phyloP scores from a whole-genome alignment of 2,113 vertebrate species.

The Microcebus ravelobensis region DNA sequence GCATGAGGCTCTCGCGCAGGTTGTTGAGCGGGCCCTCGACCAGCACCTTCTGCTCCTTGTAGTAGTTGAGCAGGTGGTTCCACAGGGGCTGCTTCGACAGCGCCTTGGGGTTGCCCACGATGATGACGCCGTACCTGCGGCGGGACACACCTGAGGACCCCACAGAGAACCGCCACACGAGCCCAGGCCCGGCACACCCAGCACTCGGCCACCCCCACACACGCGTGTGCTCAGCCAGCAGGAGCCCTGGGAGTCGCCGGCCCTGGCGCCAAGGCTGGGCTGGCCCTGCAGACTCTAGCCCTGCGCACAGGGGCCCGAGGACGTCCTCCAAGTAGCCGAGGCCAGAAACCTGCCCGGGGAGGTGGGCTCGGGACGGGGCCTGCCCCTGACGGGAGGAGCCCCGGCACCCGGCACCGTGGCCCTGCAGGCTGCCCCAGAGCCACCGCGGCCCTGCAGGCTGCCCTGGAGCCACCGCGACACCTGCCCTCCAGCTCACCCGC shows the following conservation, averaged over 20 bases:
- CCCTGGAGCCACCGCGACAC: neutral
- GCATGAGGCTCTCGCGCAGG: slow-evolving; percentile 98
- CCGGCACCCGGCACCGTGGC: neutral
- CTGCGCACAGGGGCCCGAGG: neutral
- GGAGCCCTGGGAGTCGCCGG: neutral
- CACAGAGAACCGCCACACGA: rapidly evolving
- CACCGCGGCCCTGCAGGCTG: neutral
- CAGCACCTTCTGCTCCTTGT: slow-evolving; percentile 99
- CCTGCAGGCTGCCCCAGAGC: neutral
- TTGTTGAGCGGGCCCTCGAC: slow-evolving; percentile 99
- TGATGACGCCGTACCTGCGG: slow-evolving; percentile 96
- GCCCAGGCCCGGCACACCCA: neutral
- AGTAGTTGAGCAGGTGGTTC: slow-evolving; percentile 99
- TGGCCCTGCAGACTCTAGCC: neutral
- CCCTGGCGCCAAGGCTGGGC: neutral
- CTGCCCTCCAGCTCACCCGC: neutral
- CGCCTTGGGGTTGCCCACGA: slow-evolving; percentile 98
- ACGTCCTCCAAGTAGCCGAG: neutral
- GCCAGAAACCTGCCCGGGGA: neutral
- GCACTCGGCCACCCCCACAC: neutral
- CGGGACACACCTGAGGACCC: neutral
- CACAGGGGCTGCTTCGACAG: slow-evolving; percentile 98
- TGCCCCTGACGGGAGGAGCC: neutral
- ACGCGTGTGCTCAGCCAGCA: no score
- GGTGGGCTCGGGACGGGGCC: neutral